phyloP scores from a whole-genome alignment of 2,113 vertebrate genomes.

The Tylochromis polylepis region DNA sequence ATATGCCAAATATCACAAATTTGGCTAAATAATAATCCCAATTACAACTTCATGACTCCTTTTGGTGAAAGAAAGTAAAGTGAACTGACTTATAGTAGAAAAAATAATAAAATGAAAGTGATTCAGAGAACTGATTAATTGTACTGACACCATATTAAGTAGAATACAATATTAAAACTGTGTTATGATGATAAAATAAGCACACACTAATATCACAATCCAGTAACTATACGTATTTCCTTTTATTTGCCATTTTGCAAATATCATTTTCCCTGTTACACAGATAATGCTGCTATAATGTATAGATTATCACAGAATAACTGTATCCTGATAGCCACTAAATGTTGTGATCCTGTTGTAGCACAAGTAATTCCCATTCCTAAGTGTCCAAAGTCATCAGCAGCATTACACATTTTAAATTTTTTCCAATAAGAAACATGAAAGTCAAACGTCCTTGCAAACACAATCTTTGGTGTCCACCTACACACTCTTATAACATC shows the following conservation, averaged over 20 bases:
- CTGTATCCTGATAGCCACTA: neutral
- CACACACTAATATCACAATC: neutral
- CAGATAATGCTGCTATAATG: neutral
- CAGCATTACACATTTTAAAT: neutral
- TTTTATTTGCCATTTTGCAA: neutral
- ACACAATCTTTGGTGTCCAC: neutral
- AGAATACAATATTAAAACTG: neutral
- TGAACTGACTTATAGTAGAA: neutral
- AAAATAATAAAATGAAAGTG: neutral
- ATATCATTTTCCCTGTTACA: neutral
- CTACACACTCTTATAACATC: neutral
- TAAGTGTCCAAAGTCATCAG: neutral
- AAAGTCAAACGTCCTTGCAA: neutral
- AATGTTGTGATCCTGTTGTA: neutral
- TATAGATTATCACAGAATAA: neutral
- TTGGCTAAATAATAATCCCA: neutral
- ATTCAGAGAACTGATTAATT: neutral
- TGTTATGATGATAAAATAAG: neutral
- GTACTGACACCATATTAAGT: neutral
- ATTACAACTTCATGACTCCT: neutral
- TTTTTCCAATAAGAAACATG: too few species aligned
- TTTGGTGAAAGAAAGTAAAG: neutral
- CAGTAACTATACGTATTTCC: neutral
- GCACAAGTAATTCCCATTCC: fast-evolving
- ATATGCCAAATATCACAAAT: neutral